phyloP scores from a whole-genome alignment of 2,113 vertebrate species.

The Prolemur simus region DNA sequence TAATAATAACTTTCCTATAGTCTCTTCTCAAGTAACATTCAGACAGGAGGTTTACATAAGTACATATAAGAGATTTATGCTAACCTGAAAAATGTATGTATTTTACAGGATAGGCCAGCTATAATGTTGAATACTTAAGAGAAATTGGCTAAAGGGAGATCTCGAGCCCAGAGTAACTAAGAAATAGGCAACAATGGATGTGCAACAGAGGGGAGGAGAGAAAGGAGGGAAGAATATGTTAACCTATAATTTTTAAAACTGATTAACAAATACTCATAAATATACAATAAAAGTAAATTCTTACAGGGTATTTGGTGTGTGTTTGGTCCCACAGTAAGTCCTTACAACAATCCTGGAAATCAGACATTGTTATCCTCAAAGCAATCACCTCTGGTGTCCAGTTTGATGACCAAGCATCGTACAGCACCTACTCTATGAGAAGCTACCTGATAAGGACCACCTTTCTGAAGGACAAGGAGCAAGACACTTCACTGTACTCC shows the following conservation, averaged over 20 bases:
- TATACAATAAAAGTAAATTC: background rate
- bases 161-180: background rate
- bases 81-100: background rate
- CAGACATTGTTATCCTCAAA: background rate
- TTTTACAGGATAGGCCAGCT: background rate
- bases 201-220: background rate
- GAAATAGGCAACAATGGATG: background rate
- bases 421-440: background rate
- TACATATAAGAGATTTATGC: background rate
- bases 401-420: background rate
- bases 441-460: background rate
- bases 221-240: background rate
- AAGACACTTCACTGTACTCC: background rate
- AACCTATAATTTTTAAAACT: background rate
- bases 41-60: background rate
- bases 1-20: background rate
- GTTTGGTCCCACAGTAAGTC: background rate
- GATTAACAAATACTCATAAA: background rate
- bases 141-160: background rate
- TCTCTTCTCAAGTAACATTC: constrained; percentile 38
- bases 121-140: background rate
- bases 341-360: background rate
- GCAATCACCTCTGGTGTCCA: background rate
- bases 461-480: background rate
- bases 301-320: background rate